A percentile compares a stretch with the other conserved stretches of the same genome.
phyloP scores from a whole-genome alignment of 2,888 invertebrate genomes.

The Chymomyza procnemis region DNA sequence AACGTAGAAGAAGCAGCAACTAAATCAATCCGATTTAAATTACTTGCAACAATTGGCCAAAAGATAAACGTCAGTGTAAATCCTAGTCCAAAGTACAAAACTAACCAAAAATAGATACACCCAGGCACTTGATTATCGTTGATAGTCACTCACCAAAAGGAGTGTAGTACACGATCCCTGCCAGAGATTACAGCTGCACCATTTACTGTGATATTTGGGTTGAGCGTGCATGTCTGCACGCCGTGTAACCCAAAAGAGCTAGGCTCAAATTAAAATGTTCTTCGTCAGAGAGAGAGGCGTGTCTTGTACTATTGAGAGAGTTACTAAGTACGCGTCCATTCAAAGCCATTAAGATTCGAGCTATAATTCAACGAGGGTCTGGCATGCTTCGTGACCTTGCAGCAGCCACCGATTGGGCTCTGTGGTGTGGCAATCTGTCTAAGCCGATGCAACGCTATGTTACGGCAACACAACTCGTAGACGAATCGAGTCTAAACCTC shows the following conservation, averaged over 20 bases:
- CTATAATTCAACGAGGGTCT: not conserved
- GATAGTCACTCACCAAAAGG: slow-evolving; percentile 4
- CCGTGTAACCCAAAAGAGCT: not conserved
- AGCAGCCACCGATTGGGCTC: not conserved
- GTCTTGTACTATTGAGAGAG: not conserved
- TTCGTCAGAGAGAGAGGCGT: not conserved
- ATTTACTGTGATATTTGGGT: slow-evolving; percentile 26
- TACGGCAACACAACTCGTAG: not conserved
- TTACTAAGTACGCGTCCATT: not conserved
- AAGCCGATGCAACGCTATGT: not conserved
- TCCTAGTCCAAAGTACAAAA: slow-evolving; percentile 11
- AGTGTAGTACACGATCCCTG: slow-evolving; percentile 57
- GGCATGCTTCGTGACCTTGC: not conserved
- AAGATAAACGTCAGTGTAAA: slow-evolving; percentile 55
- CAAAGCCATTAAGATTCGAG: not conserved
- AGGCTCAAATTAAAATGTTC: not conserved
- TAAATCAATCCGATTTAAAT: slow-evolving; percentile 62
- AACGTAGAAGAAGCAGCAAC: slow-evolving; percentile 23
- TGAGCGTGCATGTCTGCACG: not conserved
- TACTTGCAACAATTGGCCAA: slow-evolving; percentile 72
- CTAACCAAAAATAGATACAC: not conserved
- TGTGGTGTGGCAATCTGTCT: too few species aligned
- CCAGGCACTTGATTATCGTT: slow-evolving; percentile 38
- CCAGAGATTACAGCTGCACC: slow-evolving; percentile 37
- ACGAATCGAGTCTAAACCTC: not conserved